Percentiles rank a stretch among this genome's conserved stretches.
These are phyloP conservation scores for Dendrocopos noguchii DNA, from an alignment of 2,113 vertebrate species.

Conservation along the genomic window DNA sequence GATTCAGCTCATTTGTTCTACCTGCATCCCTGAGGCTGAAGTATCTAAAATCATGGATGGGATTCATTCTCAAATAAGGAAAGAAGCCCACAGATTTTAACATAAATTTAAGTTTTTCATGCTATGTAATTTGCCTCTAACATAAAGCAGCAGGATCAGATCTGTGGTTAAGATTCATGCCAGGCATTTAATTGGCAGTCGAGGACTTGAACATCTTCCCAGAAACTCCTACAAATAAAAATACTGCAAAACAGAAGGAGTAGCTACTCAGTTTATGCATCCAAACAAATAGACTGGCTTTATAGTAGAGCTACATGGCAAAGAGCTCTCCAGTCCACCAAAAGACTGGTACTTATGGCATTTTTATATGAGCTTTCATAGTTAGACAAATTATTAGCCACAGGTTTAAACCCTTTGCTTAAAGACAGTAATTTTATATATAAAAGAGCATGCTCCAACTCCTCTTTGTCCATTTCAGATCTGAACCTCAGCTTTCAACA, in stretches of 20 bases:
- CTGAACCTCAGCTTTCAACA: background rate
- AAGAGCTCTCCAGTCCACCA: background rate
- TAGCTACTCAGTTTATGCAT: background rate
- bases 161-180: background rate
- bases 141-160: background rate
- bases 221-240: conserved; percentile 17
- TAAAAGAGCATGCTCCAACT: background rate
- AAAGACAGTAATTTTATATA: background rate
- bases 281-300: background rate
- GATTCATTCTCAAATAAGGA: background rate
- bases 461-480: background rate
- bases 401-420: background rate
- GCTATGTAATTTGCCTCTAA: background rate
- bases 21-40: background rate
- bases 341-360: background rate
- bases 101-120: background rate
- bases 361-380: background rate
- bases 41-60: background rate
- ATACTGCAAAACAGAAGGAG: background rate
- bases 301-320: background rate
- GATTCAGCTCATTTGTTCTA: background rate
- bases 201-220: conserved; percentile 1
- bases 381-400: background rate
- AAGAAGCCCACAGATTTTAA: background rate
- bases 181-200: background rate